Base-by-base conservation (phyloP, 2,797 vertebrate species). In the Astyanax mexicanus region DNA sequence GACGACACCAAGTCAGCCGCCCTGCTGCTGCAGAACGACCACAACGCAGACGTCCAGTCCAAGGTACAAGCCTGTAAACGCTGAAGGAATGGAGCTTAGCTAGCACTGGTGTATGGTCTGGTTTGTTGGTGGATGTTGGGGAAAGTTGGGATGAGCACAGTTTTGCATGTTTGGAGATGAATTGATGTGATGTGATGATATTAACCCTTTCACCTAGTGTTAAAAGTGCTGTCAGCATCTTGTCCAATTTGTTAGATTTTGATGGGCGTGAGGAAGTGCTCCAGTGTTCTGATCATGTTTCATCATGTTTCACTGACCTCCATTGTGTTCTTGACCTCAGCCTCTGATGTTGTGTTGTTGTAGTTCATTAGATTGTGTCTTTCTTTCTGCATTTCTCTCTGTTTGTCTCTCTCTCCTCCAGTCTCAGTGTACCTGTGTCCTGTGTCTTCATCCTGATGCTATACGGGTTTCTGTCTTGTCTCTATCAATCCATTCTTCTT, bases 1-100 rank as follows among this genome's bases (percentile, higher is more conserved):
- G 98, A 99, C 0, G 98, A 99, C 88, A 99, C 98, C 86, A 99
- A 99, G 71, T 98, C 98, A 0, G 98, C 98, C 0, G 98, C 98
- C 0, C 94, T 99, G 64, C 88, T 99, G 17, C 96, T 99, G 35
- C 98, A 99, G 92, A 99, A 96, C 0, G 97, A 99, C 85, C 98
- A 99, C 87, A 99, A 99, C 0, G 98, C 98, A 0, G 98, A 99
- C 0, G 96, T 99, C 62, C 98, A 99, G 89, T 99, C 98, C 23
- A 99, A 99, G 97, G 98, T 99, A 89, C 23, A 1, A 11, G 55
- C 83, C 2, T n/a, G n/a, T n/a, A n/a, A n/a, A n/a, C n/a, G n/a
- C n/a, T n/a, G n/a, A n/a, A 3, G n/a, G 7, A 17, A 29, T n/a
- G 13, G 44, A 13, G 9, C 0, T 1, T 3, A 29, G n/a, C 8